Conservation (phyloP, 2,888 invertebrate species). For the Linnaemya vulpina region DNA sequence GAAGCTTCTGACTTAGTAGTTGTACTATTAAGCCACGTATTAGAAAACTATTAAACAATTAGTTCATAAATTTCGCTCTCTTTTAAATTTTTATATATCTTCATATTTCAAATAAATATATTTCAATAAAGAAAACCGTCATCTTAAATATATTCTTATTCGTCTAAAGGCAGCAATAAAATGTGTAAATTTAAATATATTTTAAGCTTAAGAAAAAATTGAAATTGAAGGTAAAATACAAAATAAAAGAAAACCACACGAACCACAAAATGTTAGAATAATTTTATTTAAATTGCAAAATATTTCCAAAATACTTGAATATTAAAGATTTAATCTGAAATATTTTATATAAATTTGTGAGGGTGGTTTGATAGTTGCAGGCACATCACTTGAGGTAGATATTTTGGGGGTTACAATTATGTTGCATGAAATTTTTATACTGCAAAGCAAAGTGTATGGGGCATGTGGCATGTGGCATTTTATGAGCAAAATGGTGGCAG, state of each 20-base stretch:
- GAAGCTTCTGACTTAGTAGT: no score
- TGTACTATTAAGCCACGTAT: background rate
- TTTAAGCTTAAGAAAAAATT: conserved; percentile 72
- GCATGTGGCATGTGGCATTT: conserved; percentile 66
- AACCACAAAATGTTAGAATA: conserved; percentile 61
- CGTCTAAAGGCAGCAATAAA: background rate
- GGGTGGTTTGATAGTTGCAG: conserved; percentile 33
- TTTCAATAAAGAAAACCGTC: background rate
- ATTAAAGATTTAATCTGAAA: conserved; percentile 59
- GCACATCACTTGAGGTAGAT: background rate
- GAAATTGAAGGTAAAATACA: conserved; percentile 39
- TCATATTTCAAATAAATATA: background rate
- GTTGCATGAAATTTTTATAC: conserved; percentile 21
- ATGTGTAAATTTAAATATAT: conserved; percentile 74
- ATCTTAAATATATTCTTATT: conserved; percentile 5
- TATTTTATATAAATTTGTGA: background rate
- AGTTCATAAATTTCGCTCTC: background rate
- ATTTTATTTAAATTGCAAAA: conserved; percentile 40
- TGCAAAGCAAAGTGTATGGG: conserved; percentile 24
- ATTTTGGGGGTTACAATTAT: background rate
- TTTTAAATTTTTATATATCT: background rate
- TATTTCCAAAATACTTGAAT: conserved; percentile 35
- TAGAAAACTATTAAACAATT: background rate
- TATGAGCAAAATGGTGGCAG: conserved; percentile 62
- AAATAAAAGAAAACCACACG: conserved; percentile 63